A percentile compares a stretch with the other conserved stretches of the same genome.
These are phyloP conservation scores for Ianthella basta DNA, from an alignment of 37 sponge, comb jelly and placozoan species.

Conservation along the genomic window DNA sequence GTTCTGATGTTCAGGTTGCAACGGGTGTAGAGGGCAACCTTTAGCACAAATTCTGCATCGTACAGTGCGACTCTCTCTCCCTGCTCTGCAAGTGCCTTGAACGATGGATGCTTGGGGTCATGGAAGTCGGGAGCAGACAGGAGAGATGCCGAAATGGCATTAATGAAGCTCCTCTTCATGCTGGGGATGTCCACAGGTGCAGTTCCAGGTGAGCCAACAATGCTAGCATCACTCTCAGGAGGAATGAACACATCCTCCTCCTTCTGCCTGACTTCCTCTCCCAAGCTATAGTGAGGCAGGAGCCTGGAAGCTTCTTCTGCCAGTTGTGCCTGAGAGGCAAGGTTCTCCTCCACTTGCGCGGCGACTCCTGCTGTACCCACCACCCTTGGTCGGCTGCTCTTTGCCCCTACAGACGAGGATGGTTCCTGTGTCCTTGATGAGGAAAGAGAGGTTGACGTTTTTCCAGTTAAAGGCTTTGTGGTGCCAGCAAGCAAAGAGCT, in stretches of 20 bases:
- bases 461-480: too few relatives aligned
- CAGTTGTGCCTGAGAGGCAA: not conserved
- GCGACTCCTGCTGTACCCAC: not conserved
- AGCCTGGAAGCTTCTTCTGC: conserved; percentile 23
- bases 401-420: not conserved
- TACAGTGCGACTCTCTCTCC: conserved; percentile 55
- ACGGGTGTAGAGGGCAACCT: conserved; percentile 93
- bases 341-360: conserved; percentile 10
- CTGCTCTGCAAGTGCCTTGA: conserved; percentile 41
- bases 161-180: conserved; percentile 76
- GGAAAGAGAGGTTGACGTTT: too few relatives aligned
- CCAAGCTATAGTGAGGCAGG: conserved; percentile 32
- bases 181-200: conserved; percentile 40
- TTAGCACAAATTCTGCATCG: conserved; percentile 97
- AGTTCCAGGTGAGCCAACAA: not conserved
- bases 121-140: conserved; percentile 85
- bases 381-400: too few relatives aligned
- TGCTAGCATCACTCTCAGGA: conserved; percentile 4
- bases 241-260: conserved; percentile 23
- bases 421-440: not conserved
- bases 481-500: too few relatives aligned
- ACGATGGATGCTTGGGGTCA: conserved; percentile 58
- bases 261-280: not conserved
- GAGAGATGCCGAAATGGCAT: conserved; percentile 94
- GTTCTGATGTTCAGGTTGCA: conserved; percentile 90